Percentiles rank a stretch among this genome's conserved stretches.
phyloP scores from a whole-genome alignment of 1,140 invertebrate species.

The Drosophila pectinifera region DNA sequence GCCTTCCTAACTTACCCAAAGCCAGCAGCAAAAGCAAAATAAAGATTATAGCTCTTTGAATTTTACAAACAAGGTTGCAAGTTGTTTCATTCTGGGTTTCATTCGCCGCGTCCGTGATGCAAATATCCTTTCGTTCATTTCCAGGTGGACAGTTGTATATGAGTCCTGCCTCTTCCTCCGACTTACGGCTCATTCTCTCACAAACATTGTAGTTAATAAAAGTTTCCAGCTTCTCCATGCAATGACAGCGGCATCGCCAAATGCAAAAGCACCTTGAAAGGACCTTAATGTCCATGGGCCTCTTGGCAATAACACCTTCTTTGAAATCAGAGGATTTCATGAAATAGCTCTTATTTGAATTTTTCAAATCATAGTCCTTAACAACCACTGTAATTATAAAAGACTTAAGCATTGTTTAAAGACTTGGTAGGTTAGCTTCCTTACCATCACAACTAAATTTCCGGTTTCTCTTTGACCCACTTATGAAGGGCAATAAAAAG shows the following conservation, averaged over 20 bases:
- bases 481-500: slow-evolving; percentile 56
- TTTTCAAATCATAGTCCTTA: slow-evolving; percentile 6
- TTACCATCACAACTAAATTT: slow-evolving; percentile 62
- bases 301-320: slow-evolving; percentile 37
- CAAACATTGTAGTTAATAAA: slow-evolving; percentile 55
- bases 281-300: slow-evolving; percentile 47
- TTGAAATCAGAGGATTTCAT: neutral
- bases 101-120: slow-evolving; percentile 25
- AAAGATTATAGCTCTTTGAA: slow-evolving; percentile 3
- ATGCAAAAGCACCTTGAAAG: slow-evolving; percentile 70
- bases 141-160: slow-evolving; percentile 52
- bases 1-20: slow-evolving; percentile 29
- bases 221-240: slow-evolving; percentile 58
- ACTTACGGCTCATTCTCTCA: slow-evolving; percentile 36
- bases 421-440: neutral
- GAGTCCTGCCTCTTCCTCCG: slow-evolving; percentile 44
- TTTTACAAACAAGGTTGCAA: slow-evolving; percentile 1
- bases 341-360: neutral
- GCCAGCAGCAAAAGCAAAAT: slow-evolving; percentile 18
- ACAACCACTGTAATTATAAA: slow-evolving; percentile 34
- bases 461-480: slow-evolving; percentile 33
- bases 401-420: no score
- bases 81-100: neutral
- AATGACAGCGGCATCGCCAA: slow-evolving; percentile 69
- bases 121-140: slow-evolving; percentile 41